A percentile compares a stretch with the other conserved stretches of the same genome.
Evolutionary conservation across 2,888 invertebrate genomes (phyloP).

Genomic region (Microctonus brassicae): DNA sequence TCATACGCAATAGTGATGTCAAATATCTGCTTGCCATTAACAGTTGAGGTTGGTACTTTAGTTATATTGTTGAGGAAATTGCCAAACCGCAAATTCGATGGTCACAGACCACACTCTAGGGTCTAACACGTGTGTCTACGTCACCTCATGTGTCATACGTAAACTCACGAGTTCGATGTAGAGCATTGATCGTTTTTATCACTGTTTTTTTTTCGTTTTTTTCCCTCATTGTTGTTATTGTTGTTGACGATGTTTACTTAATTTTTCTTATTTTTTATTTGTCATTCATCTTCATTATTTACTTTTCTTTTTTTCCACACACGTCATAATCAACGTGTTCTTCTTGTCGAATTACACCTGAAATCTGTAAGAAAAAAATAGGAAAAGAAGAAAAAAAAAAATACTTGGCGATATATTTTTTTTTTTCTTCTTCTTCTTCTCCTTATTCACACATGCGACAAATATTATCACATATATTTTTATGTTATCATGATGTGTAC

Average conservation of each 20-base stretch:
- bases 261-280: background rate
- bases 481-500: background rate
- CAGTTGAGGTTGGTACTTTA: constrained; percentile 7
- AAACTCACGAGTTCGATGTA: constrained; percentile 70
- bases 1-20: constrained; percentile 27
- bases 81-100: constrained; percentile 39
- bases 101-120: constrained; percentile 62
- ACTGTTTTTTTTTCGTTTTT: background rate
- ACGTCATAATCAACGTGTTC: background rate
- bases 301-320: background rate
- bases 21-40: constrained; percentile 12
- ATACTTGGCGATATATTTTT: background rate
- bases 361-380: background rate
- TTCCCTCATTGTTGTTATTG: background rate
- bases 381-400: no score
- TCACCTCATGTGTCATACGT: constrained; percentile 65
- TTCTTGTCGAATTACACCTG: background rate
- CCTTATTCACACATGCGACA: background rate
- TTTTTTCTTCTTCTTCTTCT: no score
- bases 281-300: background rate
- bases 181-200: constrained; percentile 52
- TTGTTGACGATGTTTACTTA: background rate
- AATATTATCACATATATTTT: background rate
- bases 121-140: constrained; percentile 70
- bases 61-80: constrained; percentile 24